Evolutionary conservation across 2,797 vertebrate species (phyloP).

Genomic region (Rhinophrynus dorsalis): DNA sequence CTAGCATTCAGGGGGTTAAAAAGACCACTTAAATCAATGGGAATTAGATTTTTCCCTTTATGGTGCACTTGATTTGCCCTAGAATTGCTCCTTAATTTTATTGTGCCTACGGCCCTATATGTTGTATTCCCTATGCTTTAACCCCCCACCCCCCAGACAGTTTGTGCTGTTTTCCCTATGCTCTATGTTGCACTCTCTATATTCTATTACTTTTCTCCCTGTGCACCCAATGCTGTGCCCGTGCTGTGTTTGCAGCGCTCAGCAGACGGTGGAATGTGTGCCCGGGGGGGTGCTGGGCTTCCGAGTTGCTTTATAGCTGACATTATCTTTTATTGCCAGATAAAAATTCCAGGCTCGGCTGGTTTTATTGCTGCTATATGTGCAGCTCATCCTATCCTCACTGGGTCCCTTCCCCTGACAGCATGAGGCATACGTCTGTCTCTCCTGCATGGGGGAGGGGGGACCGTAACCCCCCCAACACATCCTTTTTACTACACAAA

Average conservation of each 20-base stretch:
- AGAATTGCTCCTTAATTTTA: no score
- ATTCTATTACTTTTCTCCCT: background rate
- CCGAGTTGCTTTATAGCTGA: slow-evolving; percentile 50
- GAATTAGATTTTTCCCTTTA: no score
- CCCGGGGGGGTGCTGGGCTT: slow-evolving; percentile 38
- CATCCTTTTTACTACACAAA: background rate
- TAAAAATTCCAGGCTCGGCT: slow-evolving; percentile 52
- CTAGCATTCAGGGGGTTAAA: no score
- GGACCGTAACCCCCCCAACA: accelerated
- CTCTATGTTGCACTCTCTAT: background rate
- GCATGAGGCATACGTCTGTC: slow-evolving; percentile 25
- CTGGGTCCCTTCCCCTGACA: slow-evolving; percentile 21
- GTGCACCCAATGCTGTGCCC: slow-evolving; percentile 16
- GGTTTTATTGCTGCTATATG: slow-evolving; percentile 55
- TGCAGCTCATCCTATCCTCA: slow-evolving; percentile 45
- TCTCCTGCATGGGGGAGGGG: background rate
- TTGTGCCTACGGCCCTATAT: no score
- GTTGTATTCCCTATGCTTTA: no score
- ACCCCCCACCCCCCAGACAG: no score
- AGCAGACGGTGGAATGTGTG: slow-evolving; percentile 48
- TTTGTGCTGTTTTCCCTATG: background rate
- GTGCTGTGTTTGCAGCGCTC: slow-evolving; percentile 45
- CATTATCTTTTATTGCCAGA: slow-evolving; percentile 57
- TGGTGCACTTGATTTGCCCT: no score
- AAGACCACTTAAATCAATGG: no score